Conservation (phyloP, 2,113 vertebrate genomes). For the Corynorhinus townsendii region DNA sequence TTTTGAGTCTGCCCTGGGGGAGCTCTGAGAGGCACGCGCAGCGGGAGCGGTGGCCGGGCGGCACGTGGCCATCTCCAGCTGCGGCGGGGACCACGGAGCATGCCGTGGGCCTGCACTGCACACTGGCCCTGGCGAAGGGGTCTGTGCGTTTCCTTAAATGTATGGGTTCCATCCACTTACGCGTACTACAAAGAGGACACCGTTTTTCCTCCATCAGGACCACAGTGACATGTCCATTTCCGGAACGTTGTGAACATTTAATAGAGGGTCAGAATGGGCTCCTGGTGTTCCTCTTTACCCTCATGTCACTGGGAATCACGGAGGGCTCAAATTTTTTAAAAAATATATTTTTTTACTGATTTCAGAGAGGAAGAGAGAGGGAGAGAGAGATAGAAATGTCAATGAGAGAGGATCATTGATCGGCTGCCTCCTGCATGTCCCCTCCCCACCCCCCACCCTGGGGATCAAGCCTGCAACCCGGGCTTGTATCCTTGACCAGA, state of each 20-base stretch:
- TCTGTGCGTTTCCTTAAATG: accelerated
- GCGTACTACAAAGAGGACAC: neutral
- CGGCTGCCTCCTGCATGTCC: too few species aligned
- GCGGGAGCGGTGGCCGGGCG: neutral
- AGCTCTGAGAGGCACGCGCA: neutral
- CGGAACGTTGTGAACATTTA: neutral
- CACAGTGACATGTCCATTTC: neutral
- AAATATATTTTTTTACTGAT: too few species aligned
- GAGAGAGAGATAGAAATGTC: too few species aligned
- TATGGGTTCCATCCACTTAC: too few species aligned
- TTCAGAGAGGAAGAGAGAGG: too few species aligned
- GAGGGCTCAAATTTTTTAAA: neutral
- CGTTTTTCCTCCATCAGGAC: neutral
- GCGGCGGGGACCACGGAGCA: accelerated
- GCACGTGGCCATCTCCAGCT: accelerated
- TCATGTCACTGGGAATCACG: neutral
- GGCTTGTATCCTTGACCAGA: too few species aligned
- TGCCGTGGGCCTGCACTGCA: accelerated
- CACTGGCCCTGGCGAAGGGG: neutral
- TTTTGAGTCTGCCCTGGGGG: neutral
- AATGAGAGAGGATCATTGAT: too few species aligned
- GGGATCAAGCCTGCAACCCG: too few species aligned
- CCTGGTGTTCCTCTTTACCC: neutral
- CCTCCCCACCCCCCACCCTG: too few species aligned
- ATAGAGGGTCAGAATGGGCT: neutral